phyloP scores from a whole-genome alignment of 1,140 invertebrate genomes.

The Capitella teleta region DNA sequence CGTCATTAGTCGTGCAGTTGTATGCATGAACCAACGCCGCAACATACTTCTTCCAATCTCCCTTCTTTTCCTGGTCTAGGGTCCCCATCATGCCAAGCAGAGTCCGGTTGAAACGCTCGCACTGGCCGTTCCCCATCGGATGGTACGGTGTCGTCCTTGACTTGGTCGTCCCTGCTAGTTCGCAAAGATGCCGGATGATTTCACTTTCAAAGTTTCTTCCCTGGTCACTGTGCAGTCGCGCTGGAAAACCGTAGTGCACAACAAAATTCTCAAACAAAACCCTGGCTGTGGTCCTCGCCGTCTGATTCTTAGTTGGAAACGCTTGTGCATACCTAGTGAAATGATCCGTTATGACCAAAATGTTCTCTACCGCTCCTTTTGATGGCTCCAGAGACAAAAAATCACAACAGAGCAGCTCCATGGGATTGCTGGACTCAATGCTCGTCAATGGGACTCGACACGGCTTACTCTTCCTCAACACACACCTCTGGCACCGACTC shows the following conservation, averaged over 20 bases:
- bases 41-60: conserved; percentile 9
- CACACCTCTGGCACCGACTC: no score
- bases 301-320: conserved; percentile 33
- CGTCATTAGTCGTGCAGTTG: conserved; percentile 16
- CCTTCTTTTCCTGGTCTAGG: conserved; percentile 5
- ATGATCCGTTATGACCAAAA: conserved; percentile 31
- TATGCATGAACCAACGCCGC: conserved; percentile 5
- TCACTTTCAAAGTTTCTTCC: conserved; percentile 21
- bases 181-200: conserved; percentile 16
- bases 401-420: not conserved
- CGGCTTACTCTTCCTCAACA: no score
- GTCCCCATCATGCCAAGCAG: conserved; percentile 17
- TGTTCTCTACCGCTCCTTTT: conserved; percentile 15
- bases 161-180: conserved; percentile 14
- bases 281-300: conserved; percentile 31
- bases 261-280: conserved; percentile 29
- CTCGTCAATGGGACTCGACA: not conserved
- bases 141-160: conserved; percentile 17
- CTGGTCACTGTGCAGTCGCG: conserved; percentile 32
- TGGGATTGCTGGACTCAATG: not conserved
- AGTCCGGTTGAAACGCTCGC: conserved; percentile 24
- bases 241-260: conserved; percentile 33
- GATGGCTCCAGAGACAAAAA: conserved; percentile 2
- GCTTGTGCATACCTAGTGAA: conserved; percentile 39
- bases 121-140: conserved; percentile 19